Conservation (phyloP, 2,797 vertebrate species). For the Cuculus canorus region DNA sequence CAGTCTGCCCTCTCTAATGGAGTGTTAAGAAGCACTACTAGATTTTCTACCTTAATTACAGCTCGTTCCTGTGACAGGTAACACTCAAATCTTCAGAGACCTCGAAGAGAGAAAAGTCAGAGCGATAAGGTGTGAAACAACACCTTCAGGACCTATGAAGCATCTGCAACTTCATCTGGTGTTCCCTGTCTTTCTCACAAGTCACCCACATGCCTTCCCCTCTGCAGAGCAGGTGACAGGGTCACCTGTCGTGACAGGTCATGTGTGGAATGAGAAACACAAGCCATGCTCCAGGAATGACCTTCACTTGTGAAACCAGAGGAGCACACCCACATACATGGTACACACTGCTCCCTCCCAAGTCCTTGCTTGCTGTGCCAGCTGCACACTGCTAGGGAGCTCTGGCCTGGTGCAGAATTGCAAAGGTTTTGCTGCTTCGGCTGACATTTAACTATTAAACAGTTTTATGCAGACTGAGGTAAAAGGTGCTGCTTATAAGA, state of each 20-base stretch:
- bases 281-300: rapidly evolving
- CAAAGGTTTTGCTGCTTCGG: not conserved
- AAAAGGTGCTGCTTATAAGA: slow-evolving; percentile 5
- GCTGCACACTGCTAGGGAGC: not conserved
- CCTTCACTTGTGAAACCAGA: not conserved
- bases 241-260: no score
- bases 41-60: not conserved
- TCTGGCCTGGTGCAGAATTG: not conserved
- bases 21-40: not conserved
- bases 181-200: not conserved
- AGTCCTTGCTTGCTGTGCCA: not conserved
- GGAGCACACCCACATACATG: rapidly evolving
- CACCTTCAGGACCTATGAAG: not conserved
- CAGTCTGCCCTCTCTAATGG: not conserved
- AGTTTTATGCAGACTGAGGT: not conserved
- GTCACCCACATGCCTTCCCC: rapidly evolving
- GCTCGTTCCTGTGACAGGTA: not conserved
- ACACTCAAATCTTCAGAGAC: not conserved
- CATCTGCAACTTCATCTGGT: not conserved
- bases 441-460: slow-evolving; percentile 31
- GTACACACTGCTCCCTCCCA: rapidly evolving
- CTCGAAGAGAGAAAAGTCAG: not conserved
- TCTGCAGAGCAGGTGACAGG: not conserved
- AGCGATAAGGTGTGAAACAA: rapidly evolving
- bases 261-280: not conserved